Evolutionary conservation across 2,797 vertebrate genomes (phyloP).

Genomic region (Galago senegalensis): DNA sequence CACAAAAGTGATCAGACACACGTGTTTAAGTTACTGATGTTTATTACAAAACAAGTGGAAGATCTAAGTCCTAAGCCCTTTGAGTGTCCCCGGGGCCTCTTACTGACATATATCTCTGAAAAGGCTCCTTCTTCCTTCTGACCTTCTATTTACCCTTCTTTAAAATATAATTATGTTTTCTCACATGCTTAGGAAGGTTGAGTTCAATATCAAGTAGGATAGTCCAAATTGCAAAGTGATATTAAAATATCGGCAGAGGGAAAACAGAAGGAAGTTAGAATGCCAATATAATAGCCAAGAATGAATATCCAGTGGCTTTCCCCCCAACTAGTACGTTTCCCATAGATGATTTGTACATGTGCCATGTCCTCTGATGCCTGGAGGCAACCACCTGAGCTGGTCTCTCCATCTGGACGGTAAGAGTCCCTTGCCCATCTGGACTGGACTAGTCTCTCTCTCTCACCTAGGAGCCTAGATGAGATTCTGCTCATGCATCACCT

Average conservation of each 20-base stretch:
- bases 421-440: not conserved
- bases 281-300: not conserved
- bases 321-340: not conserved
- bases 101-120: not conserved
- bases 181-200: not conserved
- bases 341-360: not conserved
- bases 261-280: not conserved
- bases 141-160: not conserved
- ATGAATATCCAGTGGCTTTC: not conserved
- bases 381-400: not conserved
- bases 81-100: not conserved
- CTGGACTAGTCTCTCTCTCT: not conserved
- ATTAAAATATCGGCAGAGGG: not conserved
- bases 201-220: not conserved
- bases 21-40: not conserved
- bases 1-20: not conserved
- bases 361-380: not conserved
- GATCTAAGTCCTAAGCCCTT: not conserved
- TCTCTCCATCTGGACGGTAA: not conserved
- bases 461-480: not conserved
- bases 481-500: not conserved
- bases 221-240: not conserved
- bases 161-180: not conserved
- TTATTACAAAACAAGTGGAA: conserved; percentile 32
- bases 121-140: not conserved